A percentile compares a stretch with the other conserved stretches of the same genome.
These are phyloP conservation scores for Scyliorhinus canicula DNA, from an alignment of 2,797 vertebrate species.

Conservation along the genomic window DNA sequence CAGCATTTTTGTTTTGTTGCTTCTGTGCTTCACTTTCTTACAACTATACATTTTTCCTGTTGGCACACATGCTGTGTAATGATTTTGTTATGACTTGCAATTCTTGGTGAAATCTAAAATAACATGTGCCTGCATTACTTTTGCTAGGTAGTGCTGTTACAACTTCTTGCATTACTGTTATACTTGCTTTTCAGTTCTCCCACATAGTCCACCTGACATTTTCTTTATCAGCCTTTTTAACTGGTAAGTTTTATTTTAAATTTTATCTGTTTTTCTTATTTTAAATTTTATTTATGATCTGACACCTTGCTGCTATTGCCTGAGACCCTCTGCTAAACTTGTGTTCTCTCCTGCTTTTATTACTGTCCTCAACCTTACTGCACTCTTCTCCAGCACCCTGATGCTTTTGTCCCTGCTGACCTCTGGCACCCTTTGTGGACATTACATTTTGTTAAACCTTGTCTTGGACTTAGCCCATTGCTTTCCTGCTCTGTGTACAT, in stretches of 20 bases:
- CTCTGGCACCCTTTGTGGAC: not conserved
- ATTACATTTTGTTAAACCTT: not conserved
- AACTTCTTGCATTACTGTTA: conserved; percentile 20
- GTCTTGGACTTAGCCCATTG: not conserved
- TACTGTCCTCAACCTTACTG: not conserved
- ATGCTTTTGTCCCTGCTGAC: not conserved
- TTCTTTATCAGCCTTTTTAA: conserved; percentile 27
- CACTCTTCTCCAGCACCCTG: not conserved
- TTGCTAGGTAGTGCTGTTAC: not conserved
- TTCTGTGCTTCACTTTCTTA: not conserved
- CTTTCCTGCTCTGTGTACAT: not conserved
- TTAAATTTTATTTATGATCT: conserved; percentile 10
- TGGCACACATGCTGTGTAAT: not conserved
- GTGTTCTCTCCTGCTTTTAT: not conserved
- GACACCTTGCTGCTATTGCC: not conserved
- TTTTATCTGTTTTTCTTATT: not conserved
- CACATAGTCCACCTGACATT: conserved; percentile 25
- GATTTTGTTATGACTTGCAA: conserved; percentile 4
- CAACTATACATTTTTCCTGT: not conserved
- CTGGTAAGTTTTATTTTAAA: conserved; percentile 30
- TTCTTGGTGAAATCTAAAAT: not conserved
- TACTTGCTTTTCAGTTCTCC: conserved; percentile 28
- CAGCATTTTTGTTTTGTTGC: not conserved
- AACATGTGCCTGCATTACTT: conserved; percentile 31
- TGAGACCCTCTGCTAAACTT: not conserved